A percentile compares a stretch with the other conserved stretches of the same genome.
These are phyloP conservation scores for Aphelenchoides avenae DNA, from an alignment of 1,140 invertebrate species.

Conservation along the genomic window DNA sequence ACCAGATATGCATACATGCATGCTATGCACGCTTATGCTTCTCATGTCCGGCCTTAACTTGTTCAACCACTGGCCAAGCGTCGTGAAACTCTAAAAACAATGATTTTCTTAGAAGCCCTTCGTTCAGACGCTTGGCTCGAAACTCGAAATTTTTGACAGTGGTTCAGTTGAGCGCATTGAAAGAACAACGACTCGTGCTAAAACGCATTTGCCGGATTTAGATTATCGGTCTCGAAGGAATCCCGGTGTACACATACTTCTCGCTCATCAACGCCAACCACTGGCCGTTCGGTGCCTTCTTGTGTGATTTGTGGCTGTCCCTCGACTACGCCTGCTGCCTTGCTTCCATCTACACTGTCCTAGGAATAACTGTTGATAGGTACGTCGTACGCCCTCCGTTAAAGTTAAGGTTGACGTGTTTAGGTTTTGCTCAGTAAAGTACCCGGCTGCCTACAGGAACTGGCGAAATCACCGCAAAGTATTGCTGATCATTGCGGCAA, in stretches of 20 bases:
- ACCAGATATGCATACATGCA: too few relatives aligned
- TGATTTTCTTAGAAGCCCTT: too few relatives aligned
- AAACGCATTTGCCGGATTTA: constrained; percentile 21
- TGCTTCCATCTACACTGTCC: constrained; percentile 96
- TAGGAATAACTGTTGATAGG: constrained; percentile 94
- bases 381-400: constrained; percentile 12
- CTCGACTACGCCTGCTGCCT: constrained; percentile 98
- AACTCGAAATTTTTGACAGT: too few relatives aligned
- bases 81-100: too few relatives aligned
- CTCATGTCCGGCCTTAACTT: too few relatives aligned
- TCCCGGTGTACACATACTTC: constrained; percentile 74
- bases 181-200: not conserved
- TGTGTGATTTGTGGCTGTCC: constrained; percentile 97
- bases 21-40: too few relatives aligned
- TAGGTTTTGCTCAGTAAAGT: constrained; percentile 92
- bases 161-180: too few relatives aligned
- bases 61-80: too few relatives aligned
- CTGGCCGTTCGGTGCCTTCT: constrained; percentile 89
- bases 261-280: constrained; percentile 81
- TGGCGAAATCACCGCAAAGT: constrained; percentile 92
- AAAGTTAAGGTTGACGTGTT: constrained; percentile 11
- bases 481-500: constrained; percentile 75
- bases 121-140: too few relatives aligned
- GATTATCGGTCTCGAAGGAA: constrained; percentile 73
- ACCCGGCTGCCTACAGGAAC: constrained; percentile 89